These are phyloP conservation scores for Acrocephalus kingi DNA, from an alignment of 2,113 vertebrate genomes.

Conservation along the genomic window DNA sequence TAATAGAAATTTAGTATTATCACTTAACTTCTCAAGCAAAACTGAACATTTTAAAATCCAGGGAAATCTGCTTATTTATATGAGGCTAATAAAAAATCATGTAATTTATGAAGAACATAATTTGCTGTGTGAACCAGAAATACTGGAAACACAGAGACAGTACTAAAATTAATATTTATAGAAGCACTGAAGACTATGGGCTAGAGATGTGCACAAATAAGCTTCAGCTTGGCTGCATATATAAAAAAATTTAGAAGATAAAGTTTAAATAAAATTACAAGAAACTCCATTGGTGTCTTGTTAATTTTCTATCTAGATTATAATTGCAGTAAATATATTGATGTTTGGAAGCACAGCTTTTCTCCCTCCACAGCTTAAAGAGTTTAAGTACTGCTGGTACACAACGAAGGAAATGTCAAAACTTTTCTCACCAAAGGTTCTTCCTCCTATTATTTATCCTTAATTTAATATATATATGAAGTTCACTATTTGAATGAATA, in stretches of 20 bases:
- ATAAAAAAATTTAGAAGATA: background rate
- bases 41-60: background rate
- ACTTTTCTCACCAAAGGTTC: background rate
- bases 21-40: background rate
- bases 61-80: background rate
- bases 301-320: background rate
- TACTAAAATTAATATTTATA: background rate
- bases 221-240: background rate
- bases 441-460: background rate
- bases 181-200: background rate
- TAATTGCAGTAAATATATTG: background rate
- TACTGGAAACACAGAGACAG: background rate
- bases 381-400: fast-evolving
- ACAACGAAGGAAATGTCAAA: background rate
- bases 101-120: background rate
- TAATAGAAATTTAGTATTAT: background rate
- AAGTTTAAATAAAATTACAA: background rate
- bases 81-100: background rate
- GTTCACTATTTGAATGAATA: background rate
- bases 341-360: background rate
- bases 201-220: background rate
- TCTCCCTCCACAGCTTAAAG: background rate
- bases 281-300: background rate
- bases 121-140: background rate
- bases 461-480: background rate